Percentiles rank a stretch among this genome's conserved stretches.
Evolutionary conservation across 2,888 invertebrate species (phyloP).

Genomic region (Watsonalla cultraria): DNA sequence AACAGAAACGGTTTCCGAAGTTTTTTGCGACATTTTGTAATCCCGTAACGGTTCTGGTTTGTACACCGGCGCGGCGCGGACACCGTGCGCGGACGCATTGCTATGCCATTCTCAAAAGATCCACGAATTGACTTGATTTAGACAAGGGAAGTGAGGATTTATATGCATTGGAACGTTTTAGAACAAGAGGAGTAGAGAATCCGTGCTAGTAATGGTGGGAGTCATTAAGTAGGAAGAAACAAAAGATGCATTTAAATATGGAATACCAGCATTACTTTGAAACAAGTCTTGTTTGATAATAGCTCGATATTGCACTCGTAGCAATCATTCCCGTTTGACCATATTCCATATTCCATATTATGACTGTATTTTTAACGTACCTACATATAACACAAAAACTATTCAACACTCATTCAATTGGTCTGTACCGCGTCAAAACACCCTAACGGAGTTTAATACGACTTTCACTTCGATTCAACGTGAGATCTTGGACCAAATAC

Average conservation of each 20-base stretch:
- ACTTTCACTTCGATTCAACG: constrained; percentile 9
- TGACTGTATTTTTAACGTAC: no score
- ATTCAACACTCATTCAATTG: background rate
- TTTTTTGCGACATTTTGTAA: constrained; percentile 67
- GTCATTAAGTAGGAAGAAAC: no score
- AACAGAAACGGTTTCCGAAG: constrained; percentile 64
- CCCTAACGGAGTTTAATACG: background rate
- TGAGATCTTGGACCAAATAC: background rate
- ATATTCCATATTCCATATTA: no score
- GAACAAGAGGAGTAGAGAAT: no score
- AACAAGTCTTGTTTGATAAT: no score
- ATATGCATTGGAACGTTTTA: background rate
- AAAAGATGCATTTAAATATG: no score
- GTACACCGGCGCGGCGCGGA: constrained; percentile 30
- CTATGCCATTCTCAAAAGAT: constrained; percentile 14
- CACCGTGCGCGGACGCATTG: constrained; percentile 26
- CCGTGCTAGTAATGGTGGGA: no score
- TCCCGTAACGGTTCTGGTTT: constrained; percentile 62
- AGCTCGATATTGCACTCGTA: no score
- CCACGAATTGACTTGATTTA: background rate
- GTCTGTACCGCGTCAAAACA: background rate
- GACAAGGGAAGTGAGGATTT: background rate
- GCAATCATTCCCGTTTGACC: no score
- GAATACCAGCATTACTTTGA: no score
- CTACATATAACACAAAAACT: no score